Base-by-base conservation (phyloP, 1,140 invertebrate genomes). In the Delia radicum region DNA sequence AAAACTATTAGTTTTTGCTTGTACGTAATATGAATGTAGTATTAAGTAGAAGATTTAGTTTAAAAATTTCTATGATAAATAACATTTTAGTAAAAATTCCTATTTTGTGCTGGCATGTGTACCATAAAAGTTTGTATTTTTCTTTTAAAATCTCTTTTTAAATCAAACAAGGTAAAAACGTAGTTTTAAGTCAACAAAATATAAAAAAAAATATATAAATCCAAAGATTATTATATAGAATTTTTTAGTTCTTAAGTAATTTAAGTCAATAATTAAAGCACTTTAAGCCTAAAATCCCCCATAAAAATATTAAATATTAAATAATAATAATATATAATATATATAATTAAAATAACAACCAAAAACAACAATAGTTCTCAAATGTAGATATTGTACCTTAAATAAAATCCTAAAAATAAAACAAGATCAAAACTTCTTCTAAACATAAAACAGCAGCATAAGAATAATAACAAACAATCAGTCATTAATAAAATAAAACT, bases 201-300 rank as follows among this genome's bases (percentile, higher is more conserved):
- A 63, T 71, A 61, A 26, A 72, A 55, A 67, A 81, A 81, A 77
- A 82, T 77, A 79, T 74, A 55, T 28, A 75, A 69, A 21, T 62
- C 75, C 78, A 76, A 67, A 71, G 48, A 21, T 55, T 21, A 55
- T 55, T 21, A 55, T 24, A 55, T 48, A 48, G 42, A 33, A 33
- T 48, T 15, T n/a, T 48, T 15, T 55, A 55, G 48, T 0, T 21
- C 6, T 24, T 55, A 55, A 55, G 48, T 55, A 55, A 55, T 8
- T 55, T 55, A 21, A 55, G 48, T 18, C 48, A 21, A 21, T 2
- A 24, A 55, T 55, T 8, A 55, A 55, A 55, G 48, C 48, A 55
- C 48, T 55, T 18, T 18, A 55, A 55, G 48, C 48, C 24, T 4
- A 55, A 55, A 55, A 48, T 3, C 33, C 33, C 37, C 37, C n/a